These are phyloP conservation scores for Upupa epops DNA, from an alignment of 2,113 vertebrate genomes.

Conservation along the genomic window DNA sequence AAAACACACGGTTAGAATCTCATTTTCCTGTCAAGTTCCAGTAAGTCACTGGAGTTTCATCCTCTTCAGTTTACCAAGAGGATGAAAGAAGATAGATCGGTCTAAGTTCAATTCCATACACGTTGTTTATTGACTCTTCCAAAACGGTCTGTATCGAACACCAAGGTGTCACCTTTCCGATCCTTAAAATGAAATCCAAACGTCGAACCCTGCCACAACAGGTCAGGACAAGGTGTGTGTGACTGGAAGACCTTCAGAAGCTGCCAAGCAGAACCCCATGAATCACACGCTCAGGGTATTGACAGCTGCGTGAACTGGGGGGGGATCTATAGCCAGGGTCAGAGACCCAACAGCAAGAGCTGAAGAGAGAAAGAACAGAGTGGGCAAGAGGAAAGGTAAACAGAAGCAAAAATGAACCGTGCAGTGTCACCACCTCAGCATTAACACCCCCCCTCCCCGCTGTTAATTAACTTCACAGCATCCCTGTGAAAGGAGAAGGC, in stretches of 20 bases:
- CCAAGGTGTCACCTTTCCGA: neutral
- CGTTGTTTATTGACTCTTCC: neutral
- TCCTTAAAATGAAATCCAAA: neutral
- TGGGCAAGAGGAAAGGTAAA: neutral
- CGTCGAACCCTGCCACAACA: neutral
- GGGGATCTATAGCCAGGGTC: neutral
- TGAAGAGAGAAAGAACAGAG: neutral
- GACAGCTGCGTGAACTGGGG: neutral
- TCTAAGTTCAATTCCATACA: neutral
- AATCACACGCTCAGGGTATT: neutral
- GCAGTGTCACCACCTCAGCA: neutral
- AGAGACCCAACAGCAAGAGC: neutral
- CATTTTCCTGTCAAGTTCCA: constrained; percentile 26
- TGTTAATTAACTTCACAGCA: constrained; percentile 39
- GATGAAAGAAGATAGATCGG: neutral
- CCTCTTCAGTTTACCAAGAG: neutral
- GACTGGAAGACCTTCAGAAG: neutral
- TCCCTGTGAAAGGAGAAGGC: neutral
- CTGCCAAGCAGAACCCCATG: neutral
- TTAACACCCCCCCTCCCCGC: neutral
- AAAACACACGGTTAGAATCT: neutral
- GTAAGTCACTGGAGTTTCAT: neutral
- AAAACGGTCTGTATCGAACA: neutral
- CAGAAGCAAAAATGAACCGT: neutral
- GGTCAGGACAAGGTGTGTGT: neutral